phyloP scores from a whole-genome alignment of 2,797 vertebrate species.

The Leptodactylus fallax region DNA sequence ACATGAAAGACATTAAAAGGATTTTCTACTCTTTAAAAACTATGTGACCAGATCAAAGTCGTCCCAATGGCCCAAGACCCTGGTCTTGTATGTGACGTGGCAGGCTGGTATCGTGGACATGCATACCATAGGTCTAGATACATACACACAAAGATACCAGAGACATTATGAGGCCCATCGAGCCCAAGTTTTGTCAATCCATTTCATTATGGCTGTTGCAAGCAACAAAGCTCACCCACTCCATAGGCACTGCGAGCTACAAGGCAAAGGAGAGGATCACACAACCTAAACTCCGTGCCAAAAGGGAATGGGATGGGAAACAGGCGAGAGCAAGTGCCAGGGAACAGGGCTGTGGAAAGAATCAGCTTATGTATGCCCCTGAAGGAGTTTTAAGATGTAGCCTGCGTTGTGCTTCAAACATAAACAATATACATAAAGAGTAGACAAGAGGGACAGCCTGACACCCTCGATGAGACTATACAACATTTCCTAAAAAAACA shows the following conservation, averaged over 20 bases:
- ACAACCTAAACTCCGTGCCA: background rate
- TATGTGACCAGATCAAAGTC: too few species aligned
- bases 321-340: too few species aligned
- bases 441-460: background rate
- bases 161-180: background rate
- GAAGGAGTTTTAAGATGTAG: too few species aligned
- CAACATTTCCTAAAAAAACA: too few species aligned
- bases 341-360: too few species aligned
- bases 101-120: background rate
- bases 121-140: background rate
- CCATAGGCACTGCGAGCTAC: background rate
- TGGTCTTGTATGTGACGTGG: too few species aligned
- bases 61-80: too few species aligned
- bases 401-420: background rate
- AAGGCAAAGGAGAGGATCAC: background rate
- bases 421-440: background rate
- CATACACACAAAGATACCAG: background rate
- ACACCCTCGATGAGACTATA: background rate
- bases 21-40: background rate
- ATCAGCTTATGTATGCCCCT: too few species aligned
- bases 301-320: too few species aligned
- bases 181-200: background rate
- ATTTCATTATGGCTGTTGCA: background rate
- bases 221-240: background rate
- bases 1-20: background rate